A percentile compares a stretch with the other conserved stretches of the same genome.
Evolutionary conservation across 2,113 vertebrate genomes (phyloP).

Genomic region (Silurus asotus): DNA sequence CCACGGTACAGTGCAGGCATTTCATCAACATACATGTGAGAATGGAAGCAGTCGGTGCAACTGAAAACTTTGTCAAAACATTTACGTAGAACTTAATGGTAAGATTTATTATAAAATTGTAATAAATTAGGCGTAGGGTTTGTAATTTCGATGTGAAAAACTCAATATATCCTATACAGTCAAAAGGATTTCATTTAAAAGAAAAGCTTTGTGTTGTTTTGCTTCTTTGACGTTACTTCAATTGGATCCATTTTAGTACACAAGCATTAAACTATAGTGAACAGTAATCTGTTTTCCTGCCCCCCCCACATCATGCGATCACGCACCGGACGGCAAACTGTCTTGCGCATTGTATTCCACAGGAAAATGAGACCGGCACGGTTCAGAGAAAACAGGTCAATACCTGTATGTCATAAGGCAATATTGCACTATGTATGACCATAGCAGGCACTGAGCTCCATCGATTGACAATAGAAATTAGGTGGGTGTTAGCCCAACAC

Average conservation of each 20-base stretch:
- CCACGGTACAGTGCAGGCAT: neutral
- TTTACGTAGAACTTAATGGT: neutral
- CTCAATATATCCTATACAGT: neutral
- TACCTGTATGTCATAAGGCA: constrained; percentile 68
- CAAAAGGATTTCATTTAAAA: neutral
- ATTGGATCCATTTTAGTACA: constrained; percentile 10
- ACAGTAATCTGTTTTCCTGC: constrained; percentile 11
- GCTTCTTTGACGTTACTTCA: neutral
- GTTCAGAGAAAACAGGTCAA: constrained; percentile 69
- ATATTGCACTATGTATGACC: constrained; percentile 70
- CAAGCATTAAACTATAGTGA: neutral
- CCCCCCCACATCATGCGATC: neutral
- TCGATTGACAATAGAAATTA: constrained; percentile 69
- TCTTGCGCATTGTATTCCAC: constrained; percentile 47
- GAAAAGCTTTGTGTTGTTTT: neutral
- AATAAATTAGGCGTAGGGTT: neutral
- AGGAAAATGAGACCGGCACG: constrained; percentile 66
- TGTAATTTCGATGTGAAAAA: neutral
- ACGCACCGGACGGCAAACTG: constrained; percentile 15
- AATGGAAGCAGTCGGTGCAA: neutral
- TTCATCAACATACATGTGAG: neutral
- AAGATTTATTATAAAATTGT: neutral
- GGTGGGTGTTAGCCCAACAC: constrained; percentile 57
- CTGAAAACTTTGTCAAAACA: neutral
- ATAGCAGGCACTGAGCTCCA: constrained; percentile 67